Base-by-base conservation (phyloP, 1,140 invertebrate genomes). In the Aradophagus sp. region DNA sequence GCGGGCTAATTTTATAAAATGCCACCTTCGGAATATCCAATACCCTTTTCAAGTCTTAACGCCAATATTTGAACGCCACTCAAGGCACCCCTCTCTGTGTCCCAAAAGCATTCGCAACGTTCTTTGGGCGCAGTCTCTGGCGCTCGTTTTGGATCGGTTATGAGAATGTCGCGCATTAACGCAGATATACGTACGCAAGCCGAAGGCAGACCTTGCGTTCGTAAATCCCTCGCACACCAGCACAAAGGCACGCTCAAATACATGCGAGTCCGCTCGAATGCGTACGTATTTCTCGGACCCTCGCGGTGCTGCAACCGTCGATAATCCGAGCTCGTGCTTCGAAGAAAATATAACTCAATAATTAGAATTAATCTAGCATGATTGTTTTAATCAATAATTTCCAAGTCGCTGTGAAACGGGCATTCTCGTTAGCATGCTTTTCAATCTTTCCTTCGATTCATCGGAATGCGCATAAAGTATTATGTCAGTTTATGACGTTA, bases 161-260 rank as follows among this genome's bases (percentile, higher is more conserved):
- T 63, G 58, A 73, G 62, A 67, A 67, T 66, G 58, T 73, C 52
- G 62, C 63, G 63, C 36, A 62, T 66, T 72, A 66, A 62, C 58
- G 45, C 45, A 73, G 63, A 61, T 67, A 73, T 68, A 68, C 38
- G 45, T 44, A 44, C 70, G 39, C 62, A 67, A 67, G 62, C 69
- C 36, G 48, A 66, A 59, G 55, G 69, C 45, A 67, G 61, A 67
- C 56, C 27, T 56, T 55, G 61, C 48, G 62, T 42, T 34, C 32
- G 56, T 73, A 73, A 73, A 73, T 73, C 69, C 69, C 50, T 67
- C 61, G 55, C 48, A 39, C 29, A 61, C 61, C 7, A 31, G 56
- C n/a, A 61, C 52, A 62, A 5, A 0, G 12, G 1, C 5, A 13
- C 50, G 31, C 41, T 20, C 15, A 36, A 41, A 56, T 38, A 56